Percentiles rank a stretch among this genome's conserved stretches.
Evolutionary conservation across 2,888 invertebrate genomes (phyloP).

Genomic region (Agrotis clavis): DNA sequence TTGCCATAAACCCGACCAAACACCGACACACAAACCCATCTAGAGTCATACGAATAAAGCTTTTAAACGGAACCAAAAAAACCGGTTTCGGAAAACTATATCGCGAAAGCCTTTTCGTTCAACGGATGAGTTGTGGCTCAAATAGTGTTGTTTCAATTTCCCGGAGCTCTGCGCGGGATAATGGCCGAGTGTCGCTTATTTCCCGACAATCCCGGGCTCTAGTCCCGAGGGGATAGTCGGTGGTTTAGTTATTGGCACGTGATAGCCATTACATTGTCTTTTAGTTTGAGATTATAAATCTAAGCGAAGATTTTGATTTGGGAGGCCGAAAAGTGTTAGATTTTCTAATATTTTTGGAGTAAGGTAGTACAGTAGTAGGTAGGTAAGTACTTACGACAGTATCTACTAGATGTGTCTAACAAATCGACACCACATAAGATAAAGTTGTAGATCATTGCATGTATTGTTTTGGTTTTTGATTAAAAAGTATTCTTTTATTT

Average conservation of each 20-base stretch:
- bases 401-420: too few relatives aligned
- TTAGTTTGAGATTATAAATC: conserved; percentile 9
- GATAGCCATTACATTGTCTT: conserved; percentile 16
- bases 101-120: conserved; percentile 21
- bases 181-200: conserved; percentile 26
- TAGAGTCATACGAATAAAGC: background rate
- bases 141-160: conserved; percentile 49
- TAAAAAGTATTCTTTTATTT: too few relatives aligned
- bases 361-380: too few relatives aligned
- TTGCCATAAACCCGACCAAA: too few relatives aligned
- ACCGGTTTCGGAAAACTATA: background rate
- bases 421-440: too few relatives aligned
- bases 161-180: conserved; percentile 29
- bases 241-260: conserved; percentile 5
- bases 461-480: too few relatives aligned
- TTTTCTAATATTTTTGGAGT: too few relatives aligned
- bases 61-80: background rate
- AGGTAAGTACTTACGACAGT: background rate
- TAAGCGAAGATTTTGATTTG: background rate
- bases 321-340: too few relatives aligned
- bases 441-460: too few relatives aligned
- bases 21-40: background rate
- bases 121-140: conserved; percentile 30
- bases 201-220: conserved; percentile 14
- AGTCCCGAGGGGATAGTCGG: conserved; percentile 6